Conservation (phyloP, 2,113 vertebrate species). For the Daboia siamensis region DNA sequence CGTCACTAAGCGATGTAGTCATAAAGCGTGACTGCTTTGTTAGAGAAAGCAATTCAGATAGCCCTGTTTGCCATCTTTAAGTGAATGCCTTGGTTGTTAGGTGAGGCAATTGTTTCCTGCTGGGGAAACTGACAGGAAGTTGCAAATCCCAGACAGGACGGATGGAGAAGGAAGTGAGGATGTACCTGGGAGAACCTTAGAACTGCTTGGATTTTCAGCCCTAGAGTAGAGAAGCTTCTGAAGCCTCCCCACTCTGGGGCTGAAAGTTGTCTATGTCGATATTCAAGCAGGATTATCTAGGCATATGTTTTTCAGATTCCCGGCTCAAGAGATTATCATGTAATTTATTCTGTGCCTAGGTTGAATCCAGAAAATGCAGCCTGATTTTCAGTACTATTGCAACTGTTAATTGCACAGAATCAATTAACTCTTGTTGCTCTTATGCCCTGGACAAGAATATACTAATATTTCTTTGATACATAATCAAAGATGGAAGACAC, state of each 20-base stretch:
- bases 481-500: not conserved
- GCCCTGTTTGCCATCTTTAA: not conserved
- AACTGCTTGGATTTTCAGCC: not conserved
- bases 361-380: not conserved
- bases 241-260: not conserved
- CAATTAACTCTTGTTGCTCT: not conserved
- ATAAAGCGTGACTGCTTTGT: not conserved
- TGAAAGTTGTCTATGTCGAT: not conserved
- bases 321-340: not conserved
- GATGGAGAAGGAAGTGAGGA: not conserved
- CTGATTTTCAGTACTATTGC: not conserved
- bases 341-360: not conserved
- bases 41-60: not conserved
- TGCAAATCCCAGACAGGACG: not conserved
- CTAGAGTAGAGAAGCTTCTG: not conserved
- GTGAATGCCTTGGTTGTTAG: not conserved
- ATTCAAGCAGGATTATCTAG: not conserved
- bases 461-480: not conserved
- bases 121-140: not conserved
- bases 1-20: not conserved
- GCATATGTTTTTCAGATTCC: not conserved
- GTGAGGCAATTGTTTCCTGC: not conserved
- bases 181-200: not conserved
- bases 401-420: not conserved
- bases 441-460: not conserved